Base-by-base conservation (phyloP, 2,888 invertebrate species). In the Agriotes lineatus region DNA sequence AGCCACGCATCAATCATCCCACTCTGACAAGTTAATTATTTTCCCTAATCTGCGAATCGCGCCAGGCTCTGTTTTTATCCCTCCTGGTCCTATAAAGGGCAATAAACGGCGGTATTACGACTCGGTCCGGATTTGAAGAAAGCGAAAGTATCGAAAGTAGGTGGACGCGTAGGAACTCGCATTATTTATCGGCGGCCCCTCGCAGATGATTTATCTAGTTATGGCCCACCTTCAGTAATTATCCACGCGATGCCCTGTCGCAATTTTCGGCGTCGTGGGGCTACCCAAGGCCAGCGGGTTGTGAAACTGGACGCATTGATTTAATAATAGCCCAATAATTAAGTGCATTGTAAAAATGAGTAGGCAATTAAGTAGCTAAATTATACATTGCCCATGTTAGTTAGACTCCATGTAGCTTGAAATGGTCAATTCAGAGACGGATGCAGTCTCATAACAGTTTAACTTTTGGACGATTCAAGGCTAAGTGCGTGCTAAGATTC, bases 11-110 rank as follows among this genome's bases (percentile, higher is more conserved):
- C 59, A 44, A 60, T 60, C 59, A 60, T 60, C 48, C 48, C 10
- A 12, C 25, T 48, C 30, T 45, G 59, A 60, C 59, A 48, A 48
- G 33, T 48, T 60, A 60, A 60, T 60, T 48, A 48, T 44, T 60
- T 58, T 35, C 12, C 12, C 33, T 30, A 33, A 60, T 33, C 45
- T 18, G 16, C 10, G 14, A 58, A 14, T 58, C 14, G 19, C 33
- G 19, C 52, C 33, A 18, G 33, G 25, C 14, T 25, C 25, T 25
- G 25, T 25, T 25, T 25, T 25, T 25, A 25, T 25, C 25, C 25
- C 25, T 25, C 7, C 25, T 25, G 25, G 25, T 25, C 3, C 7
- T 25, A 25, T 25, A 25, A 25, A 25, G 25, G 3, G 7, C 3
- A 25, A 25, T 7, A 25, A 7, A 25, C 25, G 25, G 4, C 7